These are phyloP conservation scores for Crocallis elinguaria DNA, from an alignment of 2,888 invertebrate species.

Conservation along the genomic window DNA sequence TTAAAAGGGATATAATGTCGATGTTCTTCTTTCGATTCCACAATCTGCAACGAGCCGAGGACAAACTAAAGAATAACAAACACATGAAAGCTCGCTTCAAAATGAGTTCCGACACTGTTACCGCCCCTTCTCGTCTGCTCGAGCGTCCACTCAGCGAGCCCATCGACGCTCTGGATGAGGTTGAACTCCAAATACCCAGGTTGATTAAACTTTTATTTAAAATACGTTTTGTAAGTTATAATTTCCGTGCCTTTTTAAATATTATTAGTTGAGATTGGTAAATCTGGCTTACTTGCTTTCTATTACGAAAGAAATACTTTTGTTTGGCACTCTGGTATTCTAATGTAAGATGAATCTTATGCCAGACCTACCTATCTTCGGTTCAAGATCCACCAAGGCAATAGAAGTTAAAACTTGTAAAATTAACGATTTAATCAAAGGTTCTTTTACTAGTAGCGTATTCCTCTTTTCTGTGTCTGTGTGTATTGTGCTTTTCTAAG, in stretches of 20 bases:
- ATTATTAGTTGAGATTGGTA: no score
- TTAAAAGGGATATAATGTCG: constrained; percentile 89
- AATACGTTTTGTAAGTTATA: neutral
- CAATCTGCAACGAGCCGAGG: constrained; percentile 94
- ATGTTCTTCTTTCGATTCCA: constrained; percentile 98
- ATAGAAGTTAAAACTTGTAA: no score
- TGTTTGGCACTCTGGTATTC: no score
- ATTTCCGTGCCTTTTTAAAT: neutral
- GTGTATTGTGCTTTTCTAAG: no score
- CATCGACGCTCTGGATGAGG: constrained; percentile 95
- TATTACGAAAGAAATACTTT: no score
- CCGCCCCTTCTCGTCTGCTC: constrained; percentile 92
- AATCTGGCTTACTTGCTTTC: no score
- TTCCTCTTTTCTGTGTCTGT: no score
- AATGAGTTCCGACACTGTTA: constrained; percentile 84
- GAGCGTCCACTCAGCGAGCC: constrained; percentile 94
- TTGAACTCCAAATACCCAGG: constrained; percentile 97
- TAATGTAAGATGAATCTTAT: no score
- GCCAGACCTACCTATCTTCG: no score
- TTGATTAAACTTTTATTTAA: constrained; percentile 60
- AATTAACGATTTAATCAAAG: no score
- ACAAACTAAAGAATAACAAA: constrained; percentile 71
- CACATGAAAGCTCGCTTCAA: constrained; percentile 54
- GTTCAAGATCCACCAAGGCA: no score
- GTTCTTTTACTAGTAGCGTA: no score